phyloP scores from a whole-genome alignment of 2,888 invertebrate species.

The Aproaerema taeniolella region DNA sequence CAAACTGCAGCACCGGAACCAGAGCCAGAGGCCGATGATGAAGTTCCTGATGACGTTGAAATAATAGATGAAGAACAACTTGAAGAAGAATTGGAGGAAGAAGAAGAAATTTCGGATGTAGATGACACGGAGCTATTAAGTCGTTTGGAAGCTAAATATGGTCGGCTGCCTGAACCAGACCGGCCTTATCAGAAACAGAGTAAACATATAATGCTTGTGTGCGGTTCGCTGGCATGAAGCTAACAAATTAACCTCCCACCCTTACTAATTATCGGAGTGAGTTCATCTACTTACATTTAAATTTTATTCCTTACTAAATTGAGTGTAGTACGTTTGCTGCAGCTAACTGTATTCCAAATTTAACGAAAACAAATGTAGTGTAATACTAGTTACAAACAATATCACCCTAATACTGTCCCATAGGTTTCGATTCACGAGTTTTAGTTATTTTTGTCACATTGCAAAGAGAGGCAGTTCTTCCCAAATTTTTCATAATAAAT shows the following conservation, averaged over 20 bases:
- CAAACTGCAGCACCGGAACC: constrained; percentile 21
- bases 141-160: constrained; percentile 85
- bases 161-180: constrained; percentile 78
- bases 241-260: constrained; percentile 49
- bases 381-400: too few species aligned
- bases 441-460: too few species aligned
- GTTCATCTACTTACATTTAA: too few species aligned
- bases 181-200: constrained; percentile 63
- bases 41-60: constrained; percentile 61
- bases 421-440: too few species aligned
- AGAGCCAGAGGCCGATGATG: constrained; percentile 32
- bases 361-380: too few species aligned
- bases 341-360: too few species aligned
- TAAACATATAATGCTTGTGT: constrained; percentile 48
- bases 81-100: constrained; percentile 69
- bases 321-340: background rate
- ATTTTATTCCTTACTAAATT: background rate
- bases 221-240: constrained; percentile 36
- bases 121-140: constrained; percentile 83
- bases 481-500: too few species aligned
- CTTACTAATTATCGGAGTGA: constrained; percentile 66
- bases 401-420: too few species aligned
- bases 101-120: constrained; percentile 78
- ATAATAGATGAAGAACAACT: constrained; percentile 68
- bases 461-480: too few species aligned